Evolutionary conservation across 2,113 vertebrate genomes (phyloP).

Genomic region (Odobenus rosmarus): DNA sequence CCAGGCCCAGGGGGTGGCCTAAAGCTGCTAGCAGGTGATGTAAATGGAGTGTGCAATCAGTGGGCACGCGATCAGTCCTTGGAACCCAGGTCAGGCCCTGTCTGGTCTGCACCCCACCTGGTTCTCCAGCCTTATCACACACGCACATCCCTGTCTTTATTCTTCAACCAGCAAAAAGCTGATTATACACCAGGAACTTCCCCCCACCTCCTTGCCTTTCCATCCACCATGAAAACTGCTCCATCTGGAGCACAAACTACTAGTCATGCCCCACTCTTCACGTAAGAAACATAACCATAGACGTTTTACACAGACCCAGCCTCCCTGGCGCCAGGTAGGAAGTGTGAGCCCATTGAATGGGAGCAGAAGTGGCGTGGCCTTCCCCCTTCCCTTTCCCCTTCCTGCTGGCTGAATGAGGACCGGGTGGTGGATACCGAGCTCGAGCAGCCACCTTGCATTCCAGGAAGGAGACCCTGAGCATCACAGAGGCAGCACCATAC

Average conservation of each 20-base stretch:
- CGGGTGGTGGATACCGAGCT: neutral
- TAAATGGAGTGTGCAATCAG: neutral
- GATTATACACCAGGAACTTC: no score
- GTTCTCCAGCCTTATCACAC: neutral
- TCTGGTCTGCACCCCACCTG: neutral
- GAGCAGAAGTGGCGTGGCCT: neutral
- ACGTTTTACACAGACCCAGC: neutral
- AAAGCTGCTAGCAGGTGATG: neutral
- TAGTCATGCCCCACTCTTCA: neutral
- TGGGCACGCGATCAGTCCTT: neutral
- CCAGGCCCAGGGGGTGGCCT: neutral
- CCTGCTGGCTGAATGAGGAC: neutral
- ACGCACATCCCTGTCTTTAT: neutral
- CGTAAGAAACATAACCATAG: fast-evolving
- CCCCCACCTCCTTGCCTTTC: neutral
- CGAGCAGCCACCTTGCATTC: neutral
- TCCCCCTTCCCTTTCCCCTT: neutral
- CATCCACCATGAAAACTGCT: neutral
- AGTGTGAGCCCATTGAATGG: neutral
- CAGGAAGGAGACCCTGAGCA: neutral
- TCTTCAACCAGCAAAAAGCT: neutral
- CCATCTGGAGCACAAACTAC: neutral
- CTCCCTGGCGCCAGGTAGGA: neutral
- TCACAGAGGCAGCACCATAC: fast-evolving
- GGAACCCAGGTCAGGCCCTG: no score